phyloP scores from a whole-genome alignment of 2,797 vertebrate species.

The Artibeus lituratus region DNA sequence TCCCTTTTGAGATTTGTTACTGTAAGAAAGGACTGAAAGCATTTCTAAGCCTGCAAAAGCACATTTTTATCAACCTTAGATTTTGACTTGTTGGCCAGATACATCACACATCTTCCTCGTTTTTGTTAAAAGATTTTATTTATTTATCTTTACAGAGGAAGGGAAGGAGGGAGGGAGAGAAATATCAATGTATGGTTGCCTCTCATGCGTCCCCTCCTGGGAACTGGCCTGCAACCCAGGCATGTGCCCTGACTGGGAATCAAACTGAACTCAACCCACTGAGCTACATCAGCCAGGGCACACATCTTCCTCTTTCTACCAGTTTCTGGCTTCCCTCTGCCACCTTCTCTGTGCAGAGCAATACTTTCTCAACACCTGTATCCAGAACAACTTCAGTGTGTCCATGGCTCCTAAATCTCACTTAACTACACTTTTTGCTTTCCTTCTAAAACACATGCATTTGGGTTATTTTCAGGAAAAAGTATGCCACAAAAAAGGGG shows the following conservation, averaged over 20 bases:
- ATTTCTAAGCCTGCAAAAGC: background rate
- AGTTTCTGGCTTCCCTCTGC: background rate
- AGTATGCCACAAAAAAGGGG: background rate
- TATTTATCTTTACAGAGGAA: too few species aligned
- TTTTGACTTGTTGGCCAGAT: background rate
- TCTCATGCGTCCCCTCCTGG: too few species aligned
- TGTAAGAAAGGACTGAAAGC: background rate
- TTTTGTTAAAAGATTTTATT: too few species aligned
- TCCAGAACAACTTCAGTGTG: background rate
- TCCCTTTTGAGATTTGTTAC: background rate
- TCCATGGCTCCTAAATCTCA: background rate
- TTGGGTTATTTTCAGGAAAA: constrained; percentile 7
- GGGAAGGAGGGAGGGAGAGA: too few species aligned
- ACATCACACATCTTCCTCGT: background rate
- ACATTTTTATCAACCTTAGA: background rate
- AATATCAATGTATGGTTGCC: too few species aligned
- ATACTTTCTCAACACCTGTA: background rate
- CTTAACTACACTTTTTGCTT: background rate
- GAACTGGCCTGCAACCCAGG: too few species aligned
- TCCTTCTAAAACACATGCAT: constrained; percentile 11
- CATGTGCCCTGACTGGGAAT: too few species aligned
- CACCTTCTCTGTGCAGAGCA: background rate
- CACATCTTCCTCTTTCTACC: background rate
- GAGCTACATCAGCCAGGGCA: too few species aligned
- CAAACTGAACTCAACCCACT: too few species aligned